Conservation (phyloP, 2,797 vertebrate species). For the Lagorchestes hirsutus region DNA sequence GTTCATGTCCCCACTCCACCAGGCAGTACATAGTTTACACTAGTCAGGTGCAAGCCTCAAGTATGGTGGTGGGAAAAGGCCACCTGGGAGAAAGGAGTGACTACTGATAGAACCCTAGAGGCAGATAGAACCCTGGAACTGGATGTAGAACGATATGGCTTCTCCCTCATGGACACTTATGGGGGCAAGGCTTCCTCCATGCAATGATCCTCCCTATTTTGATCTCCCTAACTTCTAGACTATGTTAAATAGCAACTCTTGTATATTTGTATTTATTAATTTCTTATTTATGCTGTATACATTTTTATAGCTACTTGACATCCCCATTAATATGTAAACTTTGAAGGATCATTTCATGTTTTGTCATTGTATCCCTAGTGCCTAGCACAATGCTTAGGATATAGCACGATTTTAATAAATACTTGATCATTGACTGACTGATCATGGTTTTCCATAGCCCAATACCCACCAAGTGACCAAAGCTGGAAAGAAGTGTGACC, state of each 20-base stretch:
- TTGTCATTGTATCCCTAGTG: background rate
- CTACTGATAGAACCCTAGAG: background rate
- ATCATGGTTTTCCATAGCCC: background rate
- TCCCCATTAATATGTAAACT: background rate
- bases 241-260: background rate
- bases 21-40: background rate
- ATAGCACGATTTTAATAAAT: conserved; percentile 47
- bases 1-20: background rate
- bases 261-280: background rate
- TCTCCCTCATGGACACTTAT: background rate
- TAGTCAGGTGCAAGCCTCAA: background rate
- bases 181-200: background rate
- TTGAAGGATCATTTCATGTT: background rate
- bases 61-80: background rate
- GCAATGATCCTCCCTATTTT: background rate
- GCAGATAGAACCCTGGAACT: background rate
- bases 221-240: background rate
- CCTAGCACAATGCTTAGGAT: background rate
- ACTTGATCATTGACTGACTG: conserved; percentile 35
- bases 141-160: background rate
- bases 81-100: background rate
- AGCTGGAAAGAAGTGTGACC: background rate
- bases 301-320: background rate
- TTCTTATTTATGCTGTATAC: background rate
- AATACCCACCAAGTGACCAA: background rate